A percentile compares a stretch with the other conserved stretches of the same genome.
Conservation (phyloP, 2,888 invertebrate species). For the Coecobrya sp. region DNA sequence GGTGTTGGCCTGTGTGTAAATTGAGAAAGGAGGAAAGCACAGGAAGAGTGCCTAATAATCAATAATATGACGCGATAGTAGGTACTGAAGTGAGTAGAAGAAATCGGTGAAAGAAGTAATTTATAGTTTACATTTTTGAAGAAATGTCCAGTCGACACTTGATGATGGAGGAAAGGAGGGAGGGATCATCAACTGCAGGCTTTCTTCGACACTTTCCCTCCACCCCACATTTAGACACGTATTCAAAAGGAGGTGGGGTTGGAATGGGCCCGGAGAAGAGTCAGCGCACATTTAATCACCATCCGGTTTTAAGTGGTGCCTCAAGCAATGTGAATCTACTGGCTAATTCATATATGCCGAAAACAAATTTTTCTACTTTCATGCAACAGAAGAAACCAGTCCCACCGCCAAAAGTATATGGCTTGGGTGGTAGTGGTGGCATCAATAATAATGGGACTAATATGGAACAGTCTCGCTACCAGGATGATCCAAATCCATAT, state of each 20-base stretch:
- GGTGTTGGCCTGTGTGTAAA: not conserved
- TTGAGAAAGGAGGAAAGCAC: not conserved
- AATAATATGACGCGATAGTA: constrained; percentile 7
- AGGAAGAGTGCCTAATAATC: not conserved
- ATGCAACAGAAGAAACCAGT: constrained; percentile 77
- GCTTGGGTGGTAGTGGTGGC: not conserved
- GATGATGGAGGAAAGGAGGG: constrained; percentile 57
- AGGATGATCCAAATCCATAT: constrained; percentile 86
- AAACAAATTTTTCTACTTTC: constrained; percentile 85
- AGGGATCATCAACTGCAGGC: constrained; percentile 16
- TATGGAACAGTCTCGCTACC: constrained; percentile 81
- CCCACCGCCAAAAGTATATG: constrained; percentile 31
- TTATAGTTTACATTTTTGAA: not conserved
- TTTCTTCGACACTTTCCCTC: constrained; percentile 85
- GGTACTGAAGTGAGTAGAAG: not conserved
- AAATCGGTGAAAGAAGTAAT: not conserved
- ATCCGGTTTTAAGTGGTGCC: constrained; percentile 64
- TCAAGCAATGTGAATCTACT: constrained; percentile 76
- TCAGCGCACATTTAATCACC: constrained; percentile 72
- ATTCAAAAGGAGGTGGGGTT: constrained; percentile 45
- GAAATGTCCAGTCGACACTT: constrained; percentile 63
- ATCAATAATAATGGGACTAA: not conserved
- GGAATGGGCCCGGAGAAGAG: constrained; percentile 54
- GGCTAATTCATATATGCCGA: constrained; percentile 81
- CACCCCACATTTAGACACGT: constrained; percentile 85